Conservation (phyloP, 2,888 invertebrate species). For the Sclerodermus sp. region DNA sequence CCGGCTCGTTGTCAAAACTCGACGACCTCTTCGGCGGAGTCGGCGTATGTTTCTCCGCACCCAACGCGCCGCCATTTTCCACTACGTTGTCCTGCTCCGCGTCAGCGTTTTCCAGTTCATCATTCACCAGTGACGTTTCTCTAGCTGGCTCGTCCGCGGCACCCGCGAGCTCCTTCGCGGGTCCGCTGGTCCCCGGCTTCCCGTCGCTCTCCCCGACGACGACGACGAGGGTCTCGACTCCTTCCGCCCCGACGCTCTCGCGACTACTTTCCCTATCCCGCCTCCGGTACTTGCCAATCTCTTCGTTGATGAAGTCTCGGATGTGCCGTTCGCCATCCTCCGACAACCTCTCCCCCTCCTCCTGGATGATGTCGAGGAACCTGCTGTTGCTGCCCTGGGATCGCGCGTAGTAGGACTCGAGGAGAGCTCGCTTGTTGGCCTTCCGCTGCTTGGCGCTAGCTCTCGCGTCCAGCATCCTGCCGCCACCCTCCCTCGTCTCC, state of each 20-base stretch:
- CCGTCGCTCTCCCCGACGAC: neutral
- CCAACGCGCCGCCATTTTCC: neutral
- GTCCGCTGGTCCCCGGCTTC: no score
- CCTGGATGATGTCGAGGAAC: conserved; percentile 76
- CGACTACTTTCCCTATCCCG: conserved; percentile 45
- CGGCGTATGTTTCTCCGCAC: neutral
- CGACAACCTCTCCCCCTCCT: conserved; percentile 72
- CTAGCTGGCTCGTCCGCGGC: no score
- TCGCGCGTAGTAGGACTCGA: conserved; percentile 64
- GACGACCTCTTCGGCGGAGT: conserved; percentile 27
- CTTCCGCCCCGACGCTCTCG: no score
- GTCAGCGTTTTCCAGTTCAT: no score
- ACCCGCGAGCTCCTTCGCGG: no score
- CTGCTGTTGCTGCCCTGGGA: conserved; percentile 64
- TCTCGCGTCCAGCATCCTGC: conserved; percentile 26
- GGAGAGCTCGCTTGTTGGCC: conserved; percentile 61
- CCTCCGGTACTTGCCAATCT: conserved; percentile 56
- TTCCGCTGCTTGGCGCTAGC: conserved; percentile 55
- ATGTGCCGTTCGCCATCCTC: conserved; percentile 59
- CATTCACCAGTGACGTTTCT: no score
- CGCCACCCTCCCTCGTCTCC: conserved; percentile 20
- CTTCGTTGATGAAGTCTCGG: conserved; percentile 62
- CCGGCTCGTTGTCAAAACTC: conserved; percentile 27
- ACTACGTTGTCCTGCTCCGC: conserved; percentile 9
- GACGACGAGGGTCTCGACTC: neutral